phyloP scores from a whole-genome alignment of 2,888 invertebrate species.

The Pollenia amentaria region DNA sequence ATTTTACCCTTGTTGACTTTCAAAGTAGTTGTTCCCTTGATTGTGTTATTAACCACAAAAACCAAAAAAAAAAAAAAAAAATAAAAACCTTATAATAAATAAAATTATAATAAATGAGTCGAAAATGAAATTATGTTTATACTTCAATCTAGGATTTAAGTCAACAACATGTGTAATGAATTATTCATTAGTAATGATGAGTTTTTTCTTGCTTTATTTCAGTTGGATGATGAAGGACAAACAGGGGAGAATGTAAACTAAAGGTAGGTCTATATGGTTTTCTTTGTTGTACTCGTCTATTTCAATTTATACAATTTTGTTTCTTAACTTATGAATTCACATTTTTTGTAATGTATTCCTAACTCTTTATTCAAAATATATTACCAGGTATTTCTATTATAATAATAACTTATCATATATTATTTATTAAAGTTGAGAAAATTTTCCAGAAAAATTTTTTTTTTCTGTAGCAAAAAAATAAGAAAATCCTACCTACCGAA shows the following conservation, averaged over 20 bases:
- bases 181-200: slow-evolving; percentile 68
- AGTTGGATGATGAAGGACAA: background rate
- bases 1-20: slow-evolving; percentile 30
- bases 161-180: slow-evolving; percentile 64
- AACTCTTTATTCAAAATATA: background rate
- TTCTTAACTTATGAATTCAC: background rate
- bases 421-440: background rate
- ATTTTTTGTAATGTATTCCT: background rate
- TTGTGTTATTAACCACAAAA: slow-evolving; percentile 52
- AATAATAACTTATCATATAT: background rate
- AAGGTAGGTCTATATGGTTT: no score
- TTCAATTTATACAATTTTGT: slow-evolving; percentile 11
- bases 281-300: background rate
- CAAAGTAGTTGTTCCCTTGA: slow-evolving; percentile 15
- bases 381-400: background rate
- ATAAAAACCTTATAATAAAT: slow-evolving; percentile 67
- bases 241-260: background rate
- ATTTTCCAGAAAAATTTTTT: background rate
- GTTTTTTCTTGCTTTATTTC: slow-evolving; percentile 13
- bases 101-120: slow-evolving; percentile 56
- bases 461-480: background rate
- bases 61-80: background rate
- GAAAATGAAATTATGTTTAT: slow-evolving; percentile 67
- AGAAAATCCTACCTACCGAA: background rate
- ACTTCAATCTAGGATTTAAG: slow-evolving; percentile 53